Conservation (phyloP, 2,113 vertebrate genomes). For the Laterallus jamaicensis region DNA sequence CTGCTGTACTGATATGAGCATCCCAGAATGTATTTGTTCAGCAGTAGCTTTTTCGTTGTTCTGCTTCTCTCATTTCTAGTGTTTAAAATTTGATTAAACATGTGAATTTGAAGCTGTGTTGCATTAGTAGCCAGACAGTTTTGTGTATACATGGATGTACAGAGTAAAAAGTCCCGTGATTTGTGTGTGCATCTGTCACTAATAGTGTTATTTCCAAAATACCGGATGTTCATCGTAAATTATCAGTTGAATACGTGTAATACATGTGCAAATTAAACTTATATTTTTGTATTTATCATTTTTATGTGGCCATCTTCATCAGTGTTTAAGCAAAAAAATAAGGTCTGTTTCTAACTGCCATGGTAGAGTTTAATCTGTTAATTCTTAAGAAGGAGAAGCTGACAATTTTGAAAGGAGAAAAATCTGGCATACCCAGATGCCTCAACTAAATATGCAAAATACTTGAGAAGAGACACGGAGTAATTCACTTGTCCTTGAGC, state of each 20-base stretch:
- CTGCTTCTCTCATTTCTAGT: neutral
- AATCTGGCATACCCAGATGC: neutral
- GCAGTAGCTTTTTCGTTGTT: neutral
- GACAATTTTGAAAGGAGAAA: neutral
- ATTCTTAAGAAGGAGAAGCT: neutral
- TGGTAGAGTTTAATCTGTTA: neutral
- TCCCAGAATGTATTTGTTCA: neutral
- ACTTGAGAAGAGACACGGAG: neutral
- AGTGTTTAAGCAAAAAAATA: neutral
- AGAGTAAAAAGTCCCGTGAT: neutral
- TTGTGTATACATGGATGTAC: neutral
- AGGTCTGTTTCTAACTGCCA: neutral
- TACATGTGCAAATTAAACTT: neutral
- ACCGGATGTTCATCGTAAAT: neutral
- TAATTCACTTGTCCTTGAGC: conserved; percentile 30
- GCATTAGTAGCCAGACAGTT: neutral
- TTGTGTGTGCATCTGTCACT: neutral
- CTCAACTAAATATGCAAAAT: conserved; percentile 13
- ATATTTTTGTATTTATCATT: neutral
- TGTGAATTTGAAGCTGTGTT: neutral
- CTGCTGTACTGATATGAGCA: neutral
- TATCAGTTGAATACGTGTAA: neutral
- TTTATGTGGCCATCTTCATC: neutral
- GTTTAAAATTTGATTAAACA: neutral
- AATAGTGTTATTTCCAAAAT: neutral